Percentiles rank a stretch among this genome's conserved stretches.
phyloP scores from a whole-genome alignment of 1,140 invertebrate species.

The Drosophila triauraria region DNA sequence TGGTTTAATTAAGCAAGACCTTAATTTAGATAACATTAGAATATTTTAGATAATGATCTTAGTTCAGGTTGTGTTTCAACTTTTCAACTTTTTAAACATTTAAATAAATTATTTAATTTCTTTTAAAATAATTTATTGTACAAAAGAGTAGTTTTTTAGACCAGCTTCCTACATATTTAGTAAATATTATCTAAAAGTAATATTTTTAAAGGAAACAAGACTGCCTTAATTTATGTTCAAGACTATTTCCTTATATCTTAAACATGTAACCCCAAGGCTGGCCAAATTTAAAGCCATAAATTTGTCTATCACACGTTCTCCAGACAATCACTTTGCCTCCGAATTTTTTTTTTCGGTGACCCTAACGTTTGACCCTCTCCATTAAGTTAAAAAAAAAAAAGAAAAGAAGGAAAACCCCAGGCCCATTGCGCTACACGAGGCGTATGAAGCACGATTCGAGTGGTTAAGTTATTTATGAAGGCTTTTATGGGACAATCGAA shows the following conservation, averaged over 20 bases:
- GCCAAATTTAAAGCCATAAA: slow-evolving; percentile 29
- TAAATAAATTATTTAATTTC: too few species aligned
- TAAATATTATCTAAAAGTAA: not conserved
- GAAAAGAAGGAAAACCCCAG: slow-evolving; percentile 8
- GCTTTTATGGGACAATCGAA: slow-evolving; percentile 45
- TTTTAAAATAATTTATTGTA: not conserved
- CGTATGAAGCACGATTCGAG: slow-evolving; percentile 47
- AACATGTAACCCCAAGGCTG: slow-evolving; percentile 20
- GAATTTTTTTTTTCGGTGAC: slow-evolving; percentile 24
- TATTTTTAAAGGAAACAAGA: too few species aligned
- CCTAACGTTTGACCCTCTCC: slow-evolving; percentile 40
- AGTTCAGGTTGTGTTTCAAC: too few species aligned
- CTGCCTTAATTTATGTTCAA: not conserved
- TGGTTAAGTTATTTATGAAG: slow-evolving; percentile 49
- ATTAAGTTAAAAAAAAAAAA: not conserved
- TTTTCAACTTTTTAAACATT: too few species aligned
- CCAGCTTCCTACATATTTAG: not conserved
- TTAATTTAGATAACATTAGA: slow-evolving; percentile 6
- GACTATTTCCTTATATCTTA: not conserved
- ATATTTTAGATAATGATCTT: slow-evolving; percentile 9
- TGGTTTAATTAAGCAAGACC: not conserved
- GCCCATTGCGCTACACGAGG: slow-evolving; percentile 29
- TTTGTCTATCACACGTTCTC: slow-evolving; percentile 48
- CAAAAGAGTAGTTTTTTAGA: not conserved
- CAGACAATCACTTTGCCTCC: slow-evolving; percentile 33